Base-by-base conservation (phyloP, 2,888 invertebrate genomes). In the Seira musarum region DNA sequence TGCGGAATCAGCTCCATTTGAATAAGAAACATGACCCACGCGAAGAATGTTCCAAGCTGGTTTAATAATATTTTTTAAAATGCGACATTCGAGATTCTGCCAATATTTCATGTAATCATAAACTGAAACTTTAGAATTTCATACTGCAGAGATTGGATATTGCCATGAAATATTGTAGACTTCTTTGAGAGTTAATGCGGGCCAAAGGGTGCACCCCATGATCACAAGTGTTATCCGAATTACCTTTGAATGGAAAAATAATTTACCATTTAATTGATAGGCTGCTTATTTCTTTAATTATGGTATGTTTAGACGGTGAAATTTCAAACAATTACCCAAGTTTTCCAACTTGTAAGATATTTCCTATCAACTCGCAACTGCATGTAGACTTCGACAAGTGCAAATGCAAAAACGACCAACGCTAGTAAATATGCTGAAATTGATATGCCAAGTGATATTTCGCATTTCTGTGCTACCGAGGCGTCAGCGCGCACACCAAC, bases 1-100 rank as follows among this genome's bases (percentile, higher is more conserved):
- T 69, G 40, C 0, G 76, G 77, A 19, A 81, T 25, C 19, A 74
- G 63, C n/a, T 80, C 83, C 57, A 83, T 67, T 72, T 82, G 80
- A 0, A 83, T 71, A n/a, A 83, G 35, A 69, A 83, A 83, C 75
- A 83, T 74, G 15, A 83, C 79, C 74, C 80, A 83, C 5, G 80
- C 57, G 13, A 82, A 74, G 22, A 83, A 83, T 2, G 75, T 81
- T 61, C 83, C 83, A 2, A 82, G 15, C 83, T 83, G 22, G 10
- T n/a, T 46, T 68, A 21, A 61, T 63, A 63, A 2, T 24, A 25
- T 64, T 22, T 60, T 17, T 6, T 17, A 66, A 65, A 75, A 70
- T 66, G 21, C 6, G n/a, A n/a, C n/a, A 25, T 40, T 22, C n/a
- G n/a, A n/a, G n/a, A n/a, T n/a, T n/a, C n/a, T n/a, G n/a, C n/a